A percentile compares a stretch with the other conserved stretches of the same genome.
phyloP scores from a whole-genome alignment of 2,797 vertebrate genomes.

The Lycodopsis pacificus region DNA sequence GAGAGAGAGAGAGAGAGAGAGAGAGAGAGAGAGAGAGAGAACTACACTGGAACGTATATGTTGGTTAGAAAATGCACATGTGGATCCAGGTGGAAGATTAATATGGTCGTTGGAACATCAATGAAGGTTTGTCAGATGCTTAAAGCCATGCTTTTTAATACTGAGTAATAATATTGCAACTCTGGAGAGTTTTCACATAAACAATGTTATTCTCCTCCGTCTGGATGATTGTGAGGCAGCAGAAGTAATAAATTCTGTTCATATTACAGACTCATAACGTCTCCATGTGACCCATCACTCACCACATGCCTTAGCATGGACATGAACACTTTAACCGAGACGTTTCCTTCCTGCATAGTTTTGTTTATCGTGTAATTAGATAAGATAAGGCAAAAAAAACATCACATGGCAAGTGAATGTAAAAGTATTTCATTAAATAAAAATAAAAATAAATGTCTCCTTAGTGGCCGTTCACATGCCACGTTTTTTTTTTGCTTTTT shows the following conservation, averaged over 20 bases:
- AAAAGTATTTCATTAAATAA: too few relatives aligned
- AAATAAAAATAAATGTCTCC: too few relatives aligned
- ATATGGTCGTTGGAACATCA: background rate
- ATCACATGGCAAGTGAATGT: too few relatives aligned
- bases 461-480: too few relatives aligned
- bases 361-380: background rate
- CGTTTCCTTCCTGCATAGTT: background rate
- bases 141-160: background rate
- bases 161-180: background rate
- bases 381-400: too few relatives aligned
- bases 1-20: background rate
- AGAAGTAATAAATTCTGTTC: background rate
- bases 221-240: too few relatives aligned
- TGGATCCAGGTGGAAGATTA: background rate
- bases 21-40: background rate
- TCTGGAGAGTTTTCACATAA: background rate
- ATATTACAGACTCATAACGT: background rate
- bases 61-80: too few relatives aligned
- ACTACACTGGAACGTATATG: background rate
- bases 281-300: background rate
- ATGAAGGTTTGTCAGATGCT: background rate
- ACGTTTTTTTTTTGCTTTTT: too few relatives aligned
- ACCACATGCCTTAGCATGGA: background rate
- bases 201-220: background rate
- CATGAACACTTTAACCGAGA: background rate